Evolutionary conservation across 2,797 vertebrate species (phyloP), one percentile per base, ranked within the genome.

Genomic region (Eulemur coronatus): DNA sequence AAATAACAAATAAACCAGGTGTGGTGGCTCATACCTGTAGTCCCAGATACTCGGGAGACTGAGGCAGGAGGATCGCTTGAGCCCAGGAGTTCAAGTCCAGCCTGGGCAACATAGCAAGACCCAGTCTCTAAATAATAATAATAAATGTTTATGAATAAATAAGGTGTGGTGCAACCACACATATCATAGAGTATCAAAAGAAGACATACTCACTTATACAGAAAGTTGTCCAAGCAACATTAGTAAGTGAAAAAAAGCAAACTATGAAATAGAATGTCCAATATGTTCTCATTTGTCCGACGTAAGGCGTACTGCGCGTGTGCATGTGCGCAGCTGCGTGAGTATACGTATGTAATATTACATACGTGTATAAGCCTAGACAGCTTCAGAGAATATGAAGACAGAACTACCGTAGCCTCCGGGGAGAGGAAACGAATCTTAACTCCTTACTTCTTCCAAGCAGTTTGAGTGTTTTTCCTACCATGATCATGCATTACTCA

Each of bases 401-500:
- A 69, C n/a, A 46, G 65, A 91, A 79, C 69, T 38, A 38, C 14
- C 1, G 4, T 7, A 7, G 22, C 38, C 38, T 76, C 46, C 0
- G 17, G 43, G 30, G 28, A 88, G 14, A 59, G 15, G 43, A 79
- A 43, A 80, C 5, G 35, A 28, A 10, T 70, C 75, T 38, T n/a
- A 12, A 57, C 52, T 67, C 7, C 35, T 52, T 69, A 38, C 24
- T 70, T 85, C 72, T 72, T 76, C 48, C 9, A 6, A 87, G 76
- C 33, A 9, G 17, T 81, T 78, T 81, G 12, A 52, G 22, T 35
- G 41, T 20, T 81, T 72, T 78, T 41, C 22, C 87, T 67, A 18
- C 70, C 50, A 24, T 24, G 78, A 86, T 30, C 79, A 35, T 11
- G 84, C 85, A 86, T 94, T 73, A 75, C 88, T 96, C 91, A 38